Base-by-base conservation (phyloP, 30 jellyfish, hydroid and myxozoan species). In the Aurelia coerulea region DNA sequence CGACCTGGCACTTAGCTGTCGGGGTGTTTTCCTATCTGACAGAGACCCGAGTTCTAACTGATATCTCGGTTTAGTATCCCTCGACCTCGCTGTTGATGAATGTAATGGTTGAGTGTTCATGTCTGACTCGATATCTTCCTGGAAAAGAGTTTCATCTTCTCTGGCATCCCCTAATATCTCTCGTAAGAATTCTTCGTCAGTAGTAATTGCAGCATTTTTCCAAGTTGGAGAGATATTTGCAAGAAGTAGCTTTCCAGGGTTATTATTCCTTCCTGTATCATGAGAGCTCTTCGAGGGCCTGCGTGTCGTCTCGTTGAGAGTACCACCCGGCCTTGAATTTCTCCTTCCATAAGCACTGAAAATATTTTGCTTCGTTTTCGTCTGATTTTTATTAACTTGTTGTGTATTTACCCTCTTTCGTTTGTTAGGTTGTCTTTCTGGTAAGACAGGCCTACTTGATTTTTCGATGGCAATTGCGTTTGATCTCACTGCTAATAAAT, bases 151-250 rank as follows among this genome's bases (percentile, higher is more conserved):
- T 10, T 31, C 58, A 16, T 70, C 58, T 51, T 10, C 32, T 10
- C 9, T 17, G 29, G 15, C 35, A 11, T n/a, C 34, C 65, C 62
- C n/a, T 14, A 16, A 14, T 33, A 31, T 56, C 39, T 54, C 74
- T 73, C 50, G 17, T 12, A 75, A 59, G 64, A 52, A 52, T 16
- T 75, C 85, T 4, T 56, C 84, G 23, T 49, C 37, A 13, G 56
- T 68, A 3, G 35, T 68, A 52, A 81, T 67, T 15, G 65, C 70
- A 11, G 93, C 39, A 62, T 73, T 46, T 60, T 84, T 84, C 93
- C 93, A 84, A 37, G 81, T 32, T 54, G 83, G 87, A 13, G 93
- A 73, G 7, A 84, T 73, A 18, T 73, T 74, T 33, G 73, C 88
- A 62, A 84, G 53, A 5, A 84, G n/a, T 59, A 54, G 2, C 31